These are phyloP conservation scores for Bos taurus DNA, from an alignment of 2,113 vertebrate species.

Conservation along the genomic window DNA sequence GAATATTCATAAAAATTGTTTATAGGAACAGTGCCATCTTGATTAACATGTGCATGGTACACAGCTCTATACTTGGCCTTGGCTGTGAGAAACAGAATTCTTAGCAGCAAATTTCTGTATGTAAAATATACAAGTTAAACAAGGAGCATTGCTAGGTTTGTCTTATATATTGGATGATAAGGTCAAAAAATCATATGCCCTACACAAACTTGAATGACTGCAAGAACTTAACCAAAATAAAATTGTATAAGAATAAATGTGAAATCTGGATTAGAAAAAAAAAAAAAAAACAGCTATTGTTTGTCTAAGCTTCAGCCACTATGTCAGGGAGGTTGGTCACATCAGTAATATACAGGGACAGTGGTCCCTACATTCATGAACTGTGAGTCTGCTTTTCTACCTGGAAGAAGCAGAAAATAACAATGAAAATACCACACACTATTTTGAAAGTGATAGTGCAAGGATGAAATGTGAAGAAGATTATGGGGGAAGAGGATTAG, in stretches of 20 bases:
- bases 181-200: not conserved
- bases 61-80: not conserved
- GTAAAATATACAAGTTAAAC: not conserved
- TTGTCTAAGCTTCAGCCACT: not conserved
- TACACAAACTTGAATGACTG: not conserved
- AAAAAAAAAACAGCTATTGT: not conserved
- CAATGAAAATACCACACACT: not conserved
- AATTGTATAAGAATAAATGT: not conserved
- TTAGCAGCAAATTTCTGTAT: not conserved
- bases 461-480: not conserved
- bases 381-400: not conserved
- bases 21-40: not conserved
- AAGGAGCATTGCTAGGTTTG: not conserved
- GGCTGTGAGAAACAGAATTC: not conserved
- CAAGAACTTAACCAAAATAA: not conserved
- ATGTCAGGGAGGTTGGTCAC: not conserved
- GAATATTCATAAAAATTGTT: not conserved
- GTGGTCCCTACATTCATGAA: not conserved
- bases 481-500: accelerated
- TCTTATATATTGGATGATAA: not conserved
- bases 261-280: not conserved
- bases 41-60: not conserved
- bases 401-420: not conserved
- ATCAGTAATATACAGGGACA: accelerated
- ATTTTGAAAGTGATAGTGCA: not conserved